Evolutionary conservation across 2,888 invertebrate species (phyloP).

Genomic region (Epinotia nisella): DNA sequence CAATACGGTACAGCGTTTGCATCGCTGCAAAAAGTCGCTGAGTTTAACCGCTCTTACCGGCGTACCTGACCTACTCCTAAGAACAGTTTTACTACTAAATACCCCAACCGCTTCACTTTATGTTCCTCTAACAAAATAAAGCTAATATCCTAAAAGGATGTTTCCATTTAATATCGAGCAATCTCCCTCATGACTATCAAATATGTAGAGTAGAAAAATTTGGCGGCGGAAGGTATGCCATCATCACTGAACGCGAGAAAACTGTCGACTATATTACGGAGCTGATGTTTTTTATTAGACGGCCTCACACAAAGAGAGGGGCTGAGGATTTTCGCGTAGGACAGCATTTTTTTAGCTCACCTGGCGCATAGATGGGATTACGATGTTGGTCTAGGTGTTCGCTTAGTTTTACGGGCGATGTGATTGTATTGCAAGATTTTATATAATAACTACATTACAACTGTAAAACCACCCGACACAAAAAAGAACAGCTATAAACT

Average conservation of each 20-base stretch:
- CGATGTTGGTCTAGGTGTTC: slow-evolving; percentile 10
- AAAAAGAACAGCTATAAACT: too few species aligned
- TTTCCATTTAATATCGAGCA: slow-evolving; percentile 39
- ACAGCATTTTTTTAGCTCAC: slow-evolving; percentile 27
- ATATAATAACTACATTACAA: background rate
- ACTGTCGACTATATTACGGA: slow-evolving; percentile 41
- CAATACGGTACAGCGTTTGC: too few species aligned
- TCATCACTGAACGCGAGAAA: slow-evolving; percentile 34
- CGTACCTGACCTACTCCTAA: background rate
- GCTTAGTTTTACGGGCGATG: slow-evolving; percentile 4
- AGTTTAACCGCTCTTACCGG: too few species aligned
- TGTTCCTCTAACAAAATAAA: slow-evolving; percentile 31
- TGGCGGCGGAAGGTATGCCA: slow-evolving; percentile 42
- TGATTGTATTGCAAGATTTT: background rate
- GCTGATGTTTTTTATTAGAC: slow-evolving; percentile 43
- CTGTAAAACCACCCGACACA: too few species aligned
- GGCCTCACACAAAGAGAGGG: slow-evolving; percentile 32
- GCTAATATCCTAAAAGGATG: slow-evolving; percentile 34
- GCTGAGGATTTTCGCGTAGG: slow-evolving; percentile 28
- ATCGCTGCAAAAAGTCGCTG: too few species aligned
- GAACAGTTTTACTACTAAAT: background rate
- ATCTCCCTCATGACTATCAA: slow-evolving; percentile 40
- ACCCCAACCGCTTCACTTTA: slow-evolving; percentile 15
- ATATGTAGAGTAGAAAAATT: slow-evolving; percentile 42
- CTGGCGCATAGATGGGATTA: slow-evolving; percentile 16